Evolutionary conservation across 2,888 invertebrate species (phyloP).

Genomic region (Apeira syringaria): DNA sequence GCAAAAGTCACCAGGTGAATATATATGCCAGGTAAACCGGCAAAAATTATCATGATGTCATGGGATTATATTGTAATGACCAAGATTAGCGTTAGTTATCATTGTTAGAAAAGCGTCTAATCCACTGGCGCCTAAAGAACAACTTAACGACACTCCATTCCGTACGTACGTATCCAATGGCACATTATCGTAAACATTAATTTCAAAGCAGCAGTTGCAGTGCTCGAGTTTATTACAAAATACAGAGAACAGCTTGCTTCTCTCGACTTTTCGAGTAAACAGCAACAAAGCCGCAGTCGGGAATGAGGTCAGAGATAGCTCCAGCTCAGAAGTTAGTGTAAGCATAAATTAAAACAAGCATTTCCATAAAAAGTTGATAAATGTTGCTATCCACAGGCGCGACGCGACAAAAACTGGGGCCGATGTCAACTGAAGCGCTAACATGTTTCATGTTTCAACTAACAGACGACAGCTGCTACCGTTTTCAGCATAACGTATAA

Average conservation of each 20-base stretch:
- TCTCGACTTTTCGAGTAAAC: conserved; percentile 50
- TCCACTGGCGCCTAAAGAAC: conserved; percentile 23
- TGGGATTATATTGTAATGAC: too few species aligned
- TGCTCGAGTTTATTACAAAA: conserved; percentile 48
- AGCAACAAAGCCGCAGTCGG: conserved; percentile 64
- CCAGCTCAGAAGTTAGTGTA: conserved; percentile 69
- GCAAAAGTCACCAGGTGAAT: conserved; percentile 7
- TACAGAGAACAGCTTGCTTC: conserved; percentile 47
- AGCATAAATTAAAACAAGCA: conserved; percentile 82
- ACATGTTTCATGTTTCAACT: conserved; percentile 77
- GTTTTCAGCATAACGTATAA: conserved; percentile 55
- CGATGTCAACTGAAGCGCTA: conserved; percentile 72
- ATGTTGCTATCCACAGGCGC: conserved; percentile 74
- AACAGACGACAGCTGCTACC: conserved; percentile 69
- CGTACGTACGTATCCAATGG: conserved; percentile 37
- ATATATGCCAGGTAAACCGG: too few species aligned
- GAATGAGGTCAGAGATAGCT: conserved; percentile 77
- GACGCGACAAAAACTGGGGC: conserved; percentile 72
- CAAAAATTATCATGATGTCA: too few species aligned
- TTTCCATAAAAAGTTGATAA: conserved; percentile 81
- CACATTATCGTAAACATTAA: conserved; percentile 45
- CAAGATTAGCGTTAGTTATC: too few species aligned
- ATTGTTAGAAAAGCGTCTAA: conserved; percentile 25
- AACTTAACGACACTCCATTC: conserved; percentile 28
- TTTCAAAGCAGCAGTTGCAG: conserved; percentile 34